Base-by-base conservation (phyloP, 2,888 invertebrate genomes). In the Xestia c-nigrum region DNA sequence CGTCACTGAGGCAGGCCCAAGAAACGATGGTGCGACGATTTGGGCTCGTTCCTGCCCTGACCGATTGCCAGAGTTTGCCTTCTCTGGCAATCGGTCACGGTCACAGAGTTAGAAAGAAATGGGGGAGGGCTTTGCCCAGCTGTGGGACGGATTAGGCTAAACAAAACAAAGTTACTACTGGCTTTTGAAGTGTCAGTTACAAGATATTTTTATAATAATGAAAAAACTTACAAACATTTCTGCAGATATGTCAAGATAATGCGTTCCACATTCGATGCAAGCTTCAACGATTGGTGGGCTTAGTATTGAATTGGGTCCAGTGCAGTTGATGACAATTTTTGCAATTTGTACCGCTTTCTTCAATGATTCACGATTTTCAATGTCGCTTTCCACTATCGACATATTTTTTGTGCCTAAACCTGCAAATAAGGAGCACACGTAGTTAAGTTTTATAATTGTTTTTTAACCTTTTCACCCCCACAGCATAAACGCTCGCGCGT, bases 191-290 rank as follows among this genome's bases (percentile, higher is more conserved):
- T 4, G 52, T 52, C 10, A 52, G 3, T 52, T 52, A 10, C 10
- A n/a, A 50, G 21, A 10, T 1, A 52, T n/a, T 52, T 21, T 52
- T 52, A 21, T 9, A 21, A 47, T 14, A 47, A 47, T 47, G 3
- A 50, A 50, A 50, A 40, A 46, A 89, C 93, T 92, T 87, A 94
- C 94, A 81, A 91, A 89, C 38, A 93, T 81, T 87, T 95, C 94
- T 2, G 93, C 94, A 2, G 94, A 93, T 78, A 94, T 92, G 73
- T 94, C 94, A 21, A 94, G 88, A 67, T 94, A 94, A 78, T 94
- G 92, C 1, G 94, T 94, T 38, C 85, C 87, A 16, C 90, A 87
- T 69, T 89, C 85, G n/a, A 94, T 88, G 69, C 94, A 94, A n/a
- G 92, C 90, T 80, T 90, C 89, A 5, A 94, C 91, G 7, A 94